Evolutionary conservation across 2,888 invertebrate genomes (phyloP).

Genomic region (Bugulina stolonifera): DNA sequence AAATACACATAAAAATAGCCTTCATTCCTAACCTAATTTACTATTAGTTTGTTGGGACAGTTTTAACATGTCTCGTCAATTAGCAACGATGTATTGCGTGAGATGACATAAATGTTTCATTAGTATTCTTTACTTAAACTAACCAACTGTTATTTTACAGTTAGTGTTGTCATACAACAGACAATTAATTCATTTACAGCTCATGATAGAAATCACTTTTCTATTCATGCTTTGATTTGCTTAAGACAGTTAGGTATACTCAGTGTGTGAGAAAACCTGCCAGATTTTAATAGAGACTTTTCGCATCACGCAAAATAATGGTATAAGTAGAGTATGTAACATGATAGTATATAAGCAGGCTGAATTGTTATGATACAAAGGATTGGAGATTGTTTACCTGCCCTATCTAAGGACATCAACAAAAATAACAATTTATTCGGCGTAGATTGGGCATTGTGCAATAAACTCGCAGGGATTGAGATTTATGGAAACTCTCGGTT

Average conservation of each 20-base stretch:
- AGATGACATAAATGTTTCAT: slow-evolving; percentile 24
- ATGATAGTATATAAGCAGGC: no score
- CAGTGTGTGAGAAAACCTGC: slow-evolving; percentile 12
- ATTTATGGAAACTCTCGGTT: no score
- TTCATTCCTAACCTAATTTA: neutral
- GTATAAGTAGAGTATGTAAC: no score
- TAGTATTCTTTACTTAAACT: slow-evolving; percentile 19
- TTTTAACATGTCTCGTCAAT: no score
- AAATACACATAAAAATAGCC: slow-evolving; percentile 6
- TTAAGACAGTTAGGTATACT: neutral
- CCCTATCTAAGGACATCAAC: no score
- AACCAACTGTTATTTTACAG: slow-evolving; percentile 5
- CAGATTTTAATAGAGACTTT: neutral
- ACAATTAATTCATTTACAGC: neutral
- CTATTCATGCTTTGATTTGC: slow-evolving; percentile 19
- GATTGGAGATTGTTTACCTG: no score
- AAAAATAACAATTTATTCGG: no score
- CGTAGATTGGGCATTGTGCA: no score
- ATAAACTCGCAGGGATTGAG: no score
- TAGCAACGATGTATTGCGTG: neutral
- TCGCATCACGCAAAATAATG: no score
- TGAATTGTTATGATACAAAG: no score
- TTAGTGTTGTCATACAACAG: slow-evolving; percentile 8
- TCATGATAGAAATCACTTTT: slow-evolving; percentile 10
- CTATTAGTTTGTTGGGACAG: no score